Conservation (phyloP, 2,113 vertebrate species). For the Anhinga anhinga region DNA sequence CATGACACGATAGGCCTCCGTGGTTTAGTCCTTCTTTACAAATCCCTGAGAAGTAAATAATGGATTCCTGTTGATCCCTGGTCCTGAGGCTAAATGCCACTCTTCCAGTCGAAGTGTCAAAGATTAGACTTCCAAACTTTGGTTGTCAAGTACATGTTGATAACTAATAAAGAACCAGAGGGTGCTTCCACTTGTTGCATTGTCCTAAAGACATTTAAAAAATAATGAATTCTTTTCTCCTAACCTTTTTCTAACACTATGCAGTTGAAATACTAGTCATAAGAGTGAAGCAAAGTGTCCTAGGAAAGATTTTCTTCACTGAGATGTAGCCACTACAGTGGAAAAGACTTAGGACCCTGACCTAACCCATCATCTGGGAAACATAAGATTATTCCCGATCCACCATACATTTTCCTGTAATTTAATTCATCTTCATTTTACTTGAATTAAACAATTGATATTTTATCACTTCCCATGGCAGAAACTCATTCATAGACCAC, state of each 20-base stretch:
- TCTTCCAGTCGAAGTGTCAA: background rate
- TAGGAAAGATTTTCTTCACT: background rate
- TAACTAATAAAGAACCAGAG: background rate
- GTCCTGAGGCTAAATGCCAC: background rate
- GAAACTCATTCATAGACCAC: background rate
- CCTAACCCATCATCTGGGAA: background rate
- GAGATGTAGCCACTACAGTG: background rate
- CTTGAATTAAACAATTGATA: background rate
- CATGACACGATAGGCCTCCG: background rate
- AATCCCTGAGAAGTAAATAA: background rate
- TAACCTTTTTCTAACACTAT: background rate
- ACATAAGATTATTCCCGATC: background rate
- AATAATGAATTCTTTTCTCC: background rate
- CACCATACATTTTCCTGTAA: background rate
- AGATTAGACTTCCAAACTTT: background rate
- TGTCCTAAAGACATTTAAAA: background rate
- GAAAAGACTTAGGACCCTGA: background rate
- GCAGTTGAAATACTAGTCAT: background rate
- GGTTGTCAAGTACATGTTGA: background rate
- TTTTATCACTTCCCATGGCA: background rate
- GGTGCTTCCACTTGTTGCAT: background rate
- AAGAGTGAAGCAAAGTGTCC: background rate
- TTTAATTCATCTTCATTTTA: background rate
- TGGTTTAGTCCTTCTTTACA: background rate
- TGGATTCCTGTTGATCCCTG: background rate